These are phyloP conservation scores for Platygyra sinensis DNA, from an alignment of 64 coral and sea anemone genomes.

Conservation along the genomic window DNA sequence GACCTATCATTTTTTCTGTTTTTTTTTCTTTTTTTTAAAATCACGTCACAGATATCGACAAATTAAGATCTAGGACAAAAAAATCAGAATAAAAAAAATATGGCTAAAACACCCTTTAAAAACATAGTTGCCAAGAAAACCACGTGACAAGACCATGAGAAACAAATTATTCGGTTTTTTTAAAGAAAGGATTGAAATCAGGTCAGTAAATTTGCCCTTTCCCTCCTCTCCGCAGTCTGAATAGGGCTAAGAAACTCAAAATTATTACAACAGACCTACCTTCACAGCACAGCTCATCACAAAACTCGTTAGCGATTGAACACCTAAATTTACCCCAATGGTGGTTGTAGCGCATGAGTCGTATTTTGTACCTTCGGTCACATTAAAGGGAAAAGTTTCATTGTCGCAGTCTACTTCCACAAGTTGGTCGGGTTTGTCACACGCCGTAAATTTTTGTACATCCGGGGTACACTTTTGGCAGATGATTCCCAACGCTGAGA, in stretches of 20 bases:
- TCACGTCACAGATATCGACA: too few relatives aligned
- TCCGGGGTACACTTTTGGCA: conserved; percentile 1
- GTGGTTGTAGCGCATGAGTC: background rate
- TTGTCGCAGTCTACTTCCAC: background rate
- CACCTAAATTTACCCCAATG: background rate
- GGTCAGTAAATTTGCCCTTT: too few relatives aligned
- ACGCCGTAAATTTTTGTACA: background rate
- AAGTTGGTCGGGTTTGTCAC: background rate
- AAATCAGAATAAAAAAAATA: too few relatives aligned
- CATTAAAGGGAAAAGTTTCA: background rate
- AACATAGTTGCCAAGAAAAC: too few relatives aligned
- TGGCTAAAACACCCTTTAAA: too few relatives aligned
- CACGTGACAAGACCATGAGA: too few relatives aligned
- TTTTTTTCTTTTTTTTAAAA: too few relatives aligned
- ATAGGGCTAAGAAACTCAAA: background rate
- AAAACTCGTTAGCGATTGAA: background rate
- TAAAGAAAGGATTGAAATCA: too few relatives aligned
- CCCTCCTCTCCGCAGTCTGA: too few relatives aligned
- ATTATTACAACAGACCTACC: background rate
- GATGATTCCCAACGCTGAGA: background rate
- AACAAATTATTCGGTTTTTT: too few relatives aligned
- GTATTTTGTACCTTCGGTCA: background rate
- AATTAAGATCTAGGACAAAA: too few relatives aligned
- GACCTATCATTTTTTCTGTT: too few relatives aligned
- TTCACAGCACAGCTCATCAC: background rate